Evolutionary conservation across 2,113 vertebrate genomes (phyloP).

Genomic region (Gymnogyps californianus): DNA sequence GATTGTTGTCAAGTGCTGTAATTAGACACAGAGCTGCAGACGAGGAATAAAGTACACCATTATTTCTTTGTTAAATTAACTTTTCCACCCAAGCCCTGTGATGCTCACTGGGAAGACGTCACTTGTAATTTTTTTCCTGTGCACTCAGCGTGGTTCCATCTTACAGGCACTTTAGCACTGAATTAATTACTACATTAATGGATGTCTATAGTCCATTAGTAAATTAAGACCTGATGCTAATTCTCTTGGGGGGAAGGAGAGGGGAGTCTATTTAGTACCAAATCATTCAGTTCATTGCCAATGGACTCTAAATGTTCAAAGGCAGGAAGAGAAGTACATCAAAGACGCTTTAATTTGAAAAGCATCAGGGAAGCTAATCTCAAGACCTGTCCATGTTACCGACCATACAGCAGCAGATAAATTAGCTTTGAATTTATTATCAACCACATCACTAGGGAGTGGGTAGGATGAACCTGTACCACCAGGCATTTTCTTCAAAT

Average conservation of each 20-base stretch:
- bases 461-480: not conserved
- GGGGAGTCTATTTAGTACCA: constrained; percentile 5
- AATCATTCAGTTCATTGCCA: not conserved
- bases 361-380: not conserved
- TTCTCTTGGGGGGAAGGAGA: constrained; percentile 10
- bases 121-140: not conserved
- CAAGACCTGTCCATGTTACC: not conserved
- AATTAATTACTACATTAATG: constrained; percentile 62
- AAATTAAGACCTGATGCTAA: constrained; percentile 53
- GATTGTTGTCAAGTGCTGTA: not conserved
- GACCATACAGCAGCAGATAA: not conserved
- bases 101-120: not conserved
- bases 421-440: not conserved
- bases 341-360: constrained; percentile 16
- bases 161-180: constrained; percentile 54
- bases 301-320: constrained; percentile 29
- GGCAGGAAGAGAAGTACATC: constrained; percentile 32
- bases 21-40: not conserved
- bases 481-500: not conserved
- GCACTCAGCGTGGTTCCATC: not conserved
- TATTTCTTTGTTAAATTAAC: constrained; percentile 24
- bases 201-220: constrained; percentile 56
- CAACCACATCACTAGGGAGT: not conserved
- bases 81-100: not conserved
- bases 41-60: not conserved